A percentile compares a stretch with the other conserved stretches of the same genome.
Conservation (phyloP, 2,797 vertebrate genomes). For the Helostoma temminkii region DNA sequence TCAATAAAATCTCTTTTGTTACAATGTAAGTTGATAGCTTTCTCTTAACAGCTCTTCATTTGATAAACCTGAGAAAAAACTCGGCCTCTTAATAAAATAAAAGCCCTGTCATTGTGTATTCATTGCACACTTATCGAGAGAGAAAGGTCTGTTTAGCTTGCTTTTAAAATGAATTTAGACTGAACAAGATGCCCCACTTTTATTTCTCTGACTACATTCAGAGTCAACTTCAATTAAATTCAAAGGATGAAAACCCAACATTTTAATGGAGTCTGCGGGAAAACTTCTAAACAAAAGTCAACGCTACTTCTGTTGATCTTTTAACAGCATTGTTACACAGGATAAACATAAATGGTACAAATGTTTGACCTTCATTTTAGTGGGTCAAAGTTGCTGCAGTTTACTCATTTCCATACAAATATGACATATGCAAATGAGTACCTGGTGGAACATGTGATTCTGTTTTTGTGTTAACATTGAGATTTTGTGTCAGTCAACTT, state of each 20-base stretch:
- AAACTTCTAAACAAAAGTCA: neutral
- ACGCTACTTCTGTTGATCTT: conserved; percentile 7
- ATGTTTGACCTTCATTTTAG: conserved; percentile 19
- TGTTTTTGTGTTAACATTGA: conserved; percentile 1
- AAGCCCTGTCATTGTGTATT: conserved; percentile 52
- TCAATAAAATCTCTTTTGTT: conserved; percentile 16
- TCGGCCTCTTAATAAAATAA: conserved; percentile 39
- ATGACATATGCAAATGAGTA: conserved; percentile 27
- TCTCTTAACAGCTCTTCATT: conserved; percentile 4
- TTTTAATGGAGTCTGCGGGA: conserved; percentile 24
- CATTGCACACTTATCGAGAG: conserved; percentile 30
- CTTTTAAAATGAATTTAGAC: conserved; percentile 42
- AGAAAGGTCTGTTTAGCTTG: conserved; percentile 33
- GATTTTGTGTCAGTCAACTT: neutral
- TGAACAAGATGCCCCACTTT: conserved; percentile 10
- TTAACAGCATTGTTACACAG: conserved; percentile 1
- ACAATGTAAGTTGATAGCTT: conserved; percentile 1
- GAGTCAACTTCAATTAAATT: conserved; percentile 40
- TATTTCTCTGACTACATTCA: conserved; percentile 37
- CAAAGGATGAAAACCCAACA: conserved; percentile 32
- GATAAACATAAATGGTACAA: neutral
- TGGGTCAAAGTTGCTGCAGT: conserved; percentile 1
- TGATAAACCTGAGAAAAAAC: conserved; percentile 26
- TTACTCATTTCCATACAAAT: conserved; percentile 48
- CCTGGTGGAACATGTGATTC: neutral